Base-by-base conservation (phyloP, 2,888 invertebrate genomes). In the Drosophila neonasuta region DNA sequence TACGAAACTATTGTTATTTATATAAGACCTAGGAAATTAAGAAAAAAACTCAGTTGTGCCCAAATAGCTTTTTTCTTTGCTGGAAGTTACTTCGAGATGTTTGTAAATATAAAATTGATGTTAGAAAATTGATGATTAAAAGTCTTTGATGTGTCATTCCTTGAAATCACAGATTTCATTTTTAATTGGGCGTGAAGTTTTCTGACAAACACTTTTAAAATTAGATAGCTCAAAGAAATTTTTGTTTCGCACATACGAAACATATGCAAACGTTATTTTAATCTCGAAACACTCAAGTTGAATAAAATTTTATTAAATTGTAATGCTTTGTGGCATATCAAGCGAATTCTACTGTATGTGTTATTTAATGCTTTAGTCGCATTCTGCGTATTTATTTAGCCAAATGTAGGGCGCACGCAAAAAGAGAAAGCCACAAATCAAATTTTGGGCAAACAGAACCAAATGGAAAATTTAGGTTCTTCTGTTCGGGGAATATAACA, bases 131-230 rank as follows among this genome's bases (percentile, higher is more conserved):
- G 51, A 65, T 67, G 74, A 69, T 65, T 59, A 55, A 57, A 77
- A 17, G 61, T 44, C 64, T 68, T 81, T 76, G 77, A 79, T 62
- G 76, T 61, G 62, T 11, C 44, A 42, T 36, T 15, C 2, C 2
- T 15, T 15, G 15, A 15, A 15, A 15, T 15, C 15, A 15, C 1
- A 15, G 15, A 15, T 15, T 15, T 15, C 15, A 15, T 15, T 15
- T 15, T 2, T 80, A 80, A 79, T 80, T 83, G 69, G 58, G 79
- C 78, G 59, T 66, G 52, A 68, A 62, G 51, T 55, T 68, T 63
- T 67, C 56, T 20, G 36, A 44, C 42, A 41, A 48, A 62, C 49
- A 56, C 42, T 17, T 11, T 30, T 2, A 29, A 45, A 52, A 44
- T 71, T 20, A 20, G 20, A 24, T 15, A 34, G 59, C 44, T 45